Evolutionary conservation across 1,140 invertebrate genomes (phyloP).

Genomic region (Hycleus phaleratus): DNA sequence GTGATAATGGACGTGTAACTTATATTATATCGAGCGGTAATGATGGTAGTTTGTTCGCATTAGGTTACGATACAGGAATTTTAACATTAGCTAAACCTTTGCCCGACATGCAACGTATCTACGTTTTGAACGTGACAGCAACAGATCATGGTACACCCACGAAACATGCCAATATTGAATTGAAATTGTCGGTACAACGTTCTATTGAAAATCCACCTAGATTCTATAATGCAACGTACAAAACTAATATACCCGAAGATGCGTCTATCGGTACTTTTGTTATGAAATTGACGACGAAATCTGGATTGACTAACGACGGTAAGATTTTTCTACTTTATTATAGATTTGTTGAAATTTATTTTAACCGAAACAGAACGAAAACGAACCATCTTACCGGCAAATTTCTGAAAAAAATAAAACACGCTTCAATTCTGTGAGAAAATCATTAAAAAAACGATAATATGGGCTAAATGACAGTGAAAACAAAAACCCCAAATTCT

Average conservation of each 20-base stretch:
- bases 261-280: slow-evolving; percentile 67
- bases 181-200: slow-evolving; percentile 61
- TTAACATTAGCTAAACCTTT: slow-evolving; percentile 67
- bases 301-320: slow-evolving; percentile 50
- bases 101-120: slow-evolving; percentile 20
- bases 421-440: no score
- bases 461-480: no score
- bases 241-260: slow-evolving; percentile 73
- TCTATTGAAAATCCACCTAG: slow-evolving; percentile 71
- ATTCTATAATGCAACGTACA: slow-evolving; percentile 68
- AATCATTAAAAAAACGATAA: no score
- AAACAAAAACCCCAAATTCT: no score
- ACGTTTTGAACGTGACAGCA: slow-evolving; percentile 47
- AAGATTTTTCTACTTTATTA: not conserved
- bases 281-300: slow-evolving; percentile 66
- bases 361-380: no score
- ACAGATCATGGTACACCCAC: slow-evolving; percentile 72
- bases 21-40: slow-evolving; percentile 80
- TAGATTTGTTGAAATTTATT: no score
- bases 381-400: no score
- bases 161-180: slow-evolving; percentile 52
- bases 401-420: no score
- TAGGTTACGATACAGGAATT: slow-evolving; percentile 70
- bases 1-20: slow-evolving; percentile 77
- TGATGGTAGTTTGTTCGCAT: slow-evolving; percentile 67